phyloP scores from a whole-genome alignment of 2,797 vertebrate species.

The Myotis pilosus region DNA sequence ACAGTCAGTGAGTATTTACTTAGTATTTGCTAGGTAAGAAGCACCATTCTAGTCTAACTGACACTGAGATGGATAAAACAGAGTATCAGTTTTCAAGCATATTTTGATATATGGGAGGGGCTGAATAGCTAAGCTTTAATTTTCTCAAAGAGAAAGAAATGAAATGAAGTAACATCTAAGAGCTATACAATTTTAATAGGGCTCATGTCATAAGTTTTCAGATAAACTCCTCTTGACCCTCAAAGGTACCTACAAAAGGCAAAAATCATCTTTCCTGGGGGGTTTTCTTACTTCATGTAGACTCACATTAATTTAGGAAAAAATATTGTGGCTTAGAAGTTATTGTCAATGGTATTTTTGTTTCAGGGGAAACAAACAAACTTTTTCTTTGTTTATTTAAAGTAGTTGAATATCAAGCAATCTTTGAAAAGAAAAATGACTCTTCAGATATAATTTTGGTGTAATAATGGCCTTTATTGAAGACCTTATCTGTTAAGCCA shows the following conservation, averaged over 20 bases:
- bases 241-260: not conserved
- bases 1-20: not conserved
- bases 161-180: constrained; percentile 36
- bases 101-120: not conserved
- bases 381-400: not conserved
- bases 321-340: not conserved
- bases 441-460: not conserved
- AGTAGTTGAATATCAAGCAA: not conserved
- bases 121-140: not conserved
- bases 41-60: not conserved
- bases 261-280: not conserved
- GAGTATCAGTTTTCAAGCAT: not conserved
- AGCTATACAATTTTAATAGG: constrained; percentile 11
- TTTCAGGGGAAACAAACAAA: not conserved
- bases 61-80: not conserved
- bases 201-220: constrained; percentile 5
- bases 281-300: not conserved
- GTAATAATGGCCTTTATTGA: not conserved
- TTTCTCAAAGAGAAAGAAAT: constrained; percentile 38
- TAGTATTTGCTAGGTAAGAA: not conserved
- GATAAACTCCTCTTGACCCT: constrained; percentile 17
- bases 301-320: constrained; percentile 29
- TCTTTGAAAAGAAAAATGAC: constrained; percentile 12
- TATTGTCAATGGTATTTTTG: not conserved
- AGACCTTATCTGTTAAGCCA: not conserved